These are phyloP conservation scores for Tenthredo notha DNA, from an alignment of 2,888 invertebrate species.

Conservation along the genomic window DNA sequence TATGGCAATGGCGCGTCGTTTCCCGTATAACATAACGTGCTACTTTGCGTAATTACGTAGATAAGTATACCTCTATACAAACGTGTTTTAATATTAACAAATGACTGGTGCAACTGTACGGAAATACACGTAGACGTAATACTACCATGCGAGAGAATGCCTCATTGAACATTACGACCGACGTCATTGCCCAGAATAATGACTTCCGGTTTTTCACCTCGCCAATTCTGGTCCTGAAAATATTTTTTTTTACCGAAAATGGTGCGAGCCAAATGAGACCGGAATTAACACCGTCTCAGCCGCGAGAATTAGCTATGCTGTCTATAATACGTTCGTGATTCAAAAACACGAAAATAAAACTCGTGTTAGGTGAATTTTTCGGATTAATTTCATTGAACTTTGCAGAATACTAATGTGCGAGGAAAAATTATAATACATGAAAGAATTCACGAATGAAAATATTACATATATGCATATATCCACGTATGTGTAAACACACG, in stretches of 20 bases:
- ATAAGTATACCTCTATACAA: background rate
- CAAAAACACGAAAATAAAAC: background rate
- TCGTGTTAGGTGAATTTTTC: background rate
- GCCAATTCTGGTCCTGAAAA: background rate
- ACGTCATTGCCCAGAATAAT: slow-evolving; percentile 40
- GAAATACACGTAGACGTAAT: background rate
- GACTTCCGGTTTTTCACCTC: slow-evolving; percentile 33
- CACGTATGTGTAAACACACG: background rate
- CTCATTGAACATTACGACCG: slow-evolving; percentile 2
- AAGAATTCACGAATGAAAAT: background rate
- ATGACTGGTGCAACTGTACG: background rate
- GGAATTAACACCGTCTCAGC: background rate
- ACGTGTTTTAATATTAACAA: background rate
- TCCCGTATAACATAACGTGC: background rate
- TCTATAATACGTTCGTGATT: background rate
- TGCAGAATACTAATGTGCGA: background rate
- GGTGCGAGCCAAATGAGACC: background rate
- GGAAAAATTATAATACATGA: background rate
- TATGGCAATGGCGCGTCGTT: background rate
- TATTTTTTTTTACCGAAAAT: background rate
- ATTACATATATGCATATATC: too few relatives aligned
- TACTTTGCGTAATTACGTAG: background rate
- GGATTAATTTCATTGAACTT: background rate
- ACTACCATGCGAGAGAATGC: slow-evolving; percentile 6
- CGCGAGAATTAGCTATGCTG: background rate